Evolutionary conservation across 2,888 invertebrate species (phyloP), one percentile per base, ranked within the genome.

Genomic region (Leucophenga montana): DNA sequence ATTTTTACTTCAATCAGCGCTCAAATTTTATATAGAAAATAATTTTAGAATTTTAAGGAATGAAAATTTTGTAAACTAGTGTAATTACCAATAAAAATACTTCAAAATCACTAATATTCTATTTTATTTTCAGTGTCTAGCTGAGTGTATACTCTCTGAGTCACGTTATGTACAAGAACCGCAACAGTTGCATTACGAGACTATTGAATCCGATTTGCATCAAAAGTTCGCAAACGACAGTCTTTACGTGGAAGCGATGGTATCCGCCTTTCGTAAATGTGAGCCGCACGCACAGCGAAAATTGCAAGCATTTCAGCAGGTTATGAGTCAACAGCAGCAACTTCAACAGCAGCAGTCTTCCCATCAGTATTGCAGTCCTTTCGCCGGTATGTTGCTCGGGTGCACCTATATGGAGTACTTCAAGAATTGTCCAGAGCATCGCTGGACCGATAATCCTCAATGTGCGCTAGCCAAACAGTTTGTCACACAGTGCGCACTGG

Each of bases 351-450:
- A 66, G 3, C 39, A 75, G n/a, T 73, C 73, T 22, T 68, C 77
- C 20, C 75, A 74, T 3, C 77, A 71, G 18, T 76, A 77, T 8
- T 88, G 88, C 66, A 88, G 86, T 72, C 88, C 87, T 4, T 85
- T 86, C 62, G 77, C 87, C 0, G 88, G 88, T 3, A 83, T 88
- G 53, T 56, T 88, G 5, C 78, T 88, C 2, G 87, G 88, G 0
- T 88, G 88, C 73, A 83, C 87, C 0, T 88, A 87, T 53, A 88
- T 87, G 84, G 87, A 88, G 59, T 88, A 87, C 56, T 88, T 88
- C 56, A 85, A 86, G 65, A 87, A 88, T 71, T 88, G 88, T 66
- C 88, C 88, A 0, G 73, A 77, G 0, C 77, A 83, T 53, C 87
- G 86, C 56, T 88, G 88, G 88, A 86, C 80, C 0, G 75, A 79